Percentiles rank a stretch among this genome's conserved stretches.
Conservation (phyloP, 2,888 invertebrate genomes). For the Campoletis raptor region DNA sequence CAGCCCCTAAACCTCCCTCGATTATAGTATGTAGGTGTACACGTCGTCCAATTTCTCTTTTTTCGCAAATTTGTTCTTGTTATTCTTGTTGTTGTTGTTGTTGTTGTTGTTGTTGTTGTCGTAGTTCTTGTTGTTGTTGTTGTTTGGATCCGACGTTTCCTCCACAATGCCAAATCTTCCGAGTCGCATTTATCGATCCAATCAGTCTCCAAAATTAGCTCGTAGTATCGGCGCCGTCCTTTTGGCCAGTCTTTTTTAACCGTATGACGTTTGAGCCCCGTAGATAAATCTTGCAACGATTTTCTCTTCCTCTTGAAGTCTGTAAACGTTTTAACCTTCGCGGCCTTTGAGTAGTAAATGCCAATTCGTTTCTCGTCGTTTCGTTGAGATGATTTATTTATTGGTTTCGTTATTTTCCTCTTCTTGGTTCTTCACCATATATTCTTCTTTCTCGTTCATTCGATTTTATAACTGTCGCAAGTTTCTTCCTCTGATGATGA, state of each 20-base stretch:
- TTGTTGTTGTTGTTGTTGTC: background rate
- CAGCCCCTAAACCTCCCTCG: constrained; percentile 52
- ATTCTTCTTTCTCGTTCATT: constrained; percentile 68
- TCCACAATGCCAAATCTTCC: constrained; percentile 52
- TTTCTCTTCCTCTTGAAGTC: background rate
- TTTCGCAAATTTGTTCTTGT: background rate
- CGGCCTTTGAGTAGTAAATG: background rate
- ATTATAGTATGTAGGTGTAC: constrained; percentile 42
- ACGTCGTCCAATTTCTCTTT: constrained; percentile 31
- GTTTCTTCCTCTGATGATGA: background rate
- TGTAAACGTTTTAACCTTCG: background rate
- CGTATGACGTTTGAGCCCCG: constrained; percentile 28
- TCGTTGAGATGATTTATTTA: background rate
- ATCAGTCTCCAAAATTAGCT: constrained; percentile 49
- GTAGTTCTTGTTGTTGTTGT: background rate
- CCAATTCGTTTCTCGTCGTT: background rate
- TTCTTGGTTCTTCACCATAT: constrained; percentile 38
- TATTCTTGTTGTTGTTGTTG: background rate
- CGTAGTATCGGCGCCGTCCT: constrained; percentile 20
- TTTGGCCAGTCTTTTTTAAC: constrained; percentile 32
- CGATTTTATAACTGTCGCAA: constrained; percentile 51
- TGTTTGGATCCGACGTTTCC: constrained; percentile 31
- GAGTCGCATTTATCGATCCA: constrained; percentile 30
- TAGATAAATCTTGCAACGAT: constrained; percentile 1
- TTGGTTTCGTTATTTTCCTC: background rate